These are phyloP conservation scores for Lemur catta DNA, from an alignment of 2,797 vertebrate species.

Conservation along the genomic window DNA sequence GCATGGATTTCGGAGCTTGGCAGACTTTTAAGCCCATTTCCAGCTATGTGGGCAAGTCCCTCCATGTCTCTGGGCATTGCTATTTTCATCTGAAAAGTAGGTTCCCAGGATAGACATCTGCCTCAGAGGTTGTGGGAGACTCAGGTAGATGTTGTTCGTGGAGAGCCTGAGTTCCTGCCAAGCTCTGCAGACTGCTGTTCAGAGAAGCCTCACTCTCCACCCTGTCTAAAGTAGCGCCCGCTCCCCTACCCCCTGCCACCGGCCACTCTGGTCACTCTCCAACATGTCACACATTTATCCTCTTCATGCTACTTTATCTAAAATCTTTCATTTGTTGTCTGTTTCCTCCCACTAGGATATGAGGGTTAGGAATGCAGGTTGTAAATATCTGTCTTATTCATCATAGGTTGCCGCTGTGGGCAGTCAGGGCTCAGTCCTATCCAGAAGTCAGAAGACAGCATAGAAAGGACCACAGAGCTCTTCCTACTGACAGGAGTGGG, in stretches of 20 bases:
- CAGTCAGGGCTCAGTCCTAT: background rate
- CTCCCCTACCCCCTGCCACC: too few relatives aligned
- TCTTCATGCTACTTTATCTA: background rate
- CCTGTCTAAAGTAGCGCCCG: background rate
- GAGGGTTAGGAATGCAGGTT: background rate
- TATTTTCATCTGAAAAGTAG: background rate
- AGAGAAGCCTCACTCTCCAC: background rate
- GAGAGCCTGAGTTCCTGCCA: background rate
- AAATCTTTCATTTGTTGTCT: background rate
- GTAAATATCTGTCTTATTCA: background rate
- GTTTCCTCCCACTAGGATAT: background rate
- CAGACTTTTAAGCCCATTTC: background rate
- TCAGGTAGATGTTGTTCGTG: background rate
- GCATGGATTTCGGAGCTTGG: background rate
- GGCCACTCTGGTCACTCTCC: accelerated
- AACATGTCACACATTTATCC: background rate
- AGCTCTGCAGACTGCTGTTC: background rate
- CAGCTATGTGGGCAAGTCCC: background rate
- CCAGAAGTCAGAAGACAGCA: background rate
- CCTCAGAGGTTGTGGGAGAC: background rate
- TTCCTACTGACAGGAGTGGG: background rate
- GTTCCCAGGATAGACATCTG: background rate
- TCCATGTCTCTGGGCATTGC: background rate
- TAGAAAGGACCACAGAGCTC: background rate
- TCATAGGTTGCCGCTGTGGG: background rate